Evolutionary conservation across 37 sponge, comb jelly and placozoan species (phyloP).

Genomic region (Beroe forskalii): DNA sequence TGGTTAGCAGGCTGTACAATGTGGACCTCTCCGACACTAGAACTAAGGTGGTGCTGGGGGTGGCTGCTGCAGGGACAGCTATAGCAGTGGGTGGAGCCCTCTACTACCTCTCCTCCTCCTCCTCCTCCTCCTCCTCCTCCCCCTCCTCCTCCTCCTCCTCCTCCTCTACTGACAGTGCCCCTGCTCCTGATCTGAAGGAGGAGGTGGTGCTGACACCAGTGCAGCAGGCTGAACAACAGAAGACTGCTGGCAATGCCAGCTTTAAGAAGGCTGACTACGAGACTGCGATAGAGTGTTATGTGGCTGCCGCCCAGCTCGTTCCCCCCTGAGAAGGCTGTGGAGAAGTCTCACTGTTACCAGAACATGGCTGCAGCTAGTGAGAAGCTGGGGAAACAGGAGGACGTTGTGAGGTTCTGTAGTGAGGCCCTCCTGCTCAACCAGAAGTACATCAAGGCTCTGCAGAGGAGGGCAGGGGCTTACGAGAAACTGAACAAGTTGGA

Average conservation of each 20-base stretch:
- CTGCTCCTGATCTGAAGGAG: neutral
- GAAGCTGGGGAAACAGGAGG: constrained; percentile 21
- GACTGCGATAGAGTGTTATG: constrained; percentile 26
- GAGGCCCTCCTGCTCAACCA: constrained; percentile 22
- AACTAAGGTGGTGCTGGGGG: constrained; percentile 36
- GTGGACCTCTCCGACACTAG: constrained; percentile 47
- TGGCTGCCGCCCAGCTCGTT: neutral
- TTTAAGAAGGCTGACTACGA: constrained; percentile 32
- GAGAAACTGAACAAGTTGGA: constrained; percentile 41
- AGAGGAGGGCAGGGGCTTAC: neutral
- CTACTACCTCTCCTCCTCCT: constrained; percentile 5
- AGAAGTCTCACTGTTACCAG: constrained; percentile 41
- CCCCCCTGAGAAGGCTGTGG: neutral
- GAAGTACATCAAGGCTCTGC: constrained; percentile 55
- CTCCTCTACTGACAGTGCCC: neutral
- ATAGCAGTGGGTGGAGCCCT: constrained; percentile 19
- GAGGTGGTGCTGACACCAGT: neutral
- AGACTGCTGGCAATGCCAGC: neutral
- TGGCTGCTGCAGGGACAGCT: constrained; percentile 41
- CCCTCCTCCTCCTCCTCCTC: neutral
- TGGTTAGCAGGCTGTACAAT: constrained; percentile 41
- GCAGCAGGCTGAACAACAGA: constrained; percentile 24
- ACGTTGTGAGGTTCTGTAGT: constrained; percentile 43
- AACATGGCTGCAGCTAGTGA: constrained; percentile 54
- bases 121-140: neutral